Conservation (phyloP, 1,140 invertebrate species). For the Penaeus japonicus region DNA sequence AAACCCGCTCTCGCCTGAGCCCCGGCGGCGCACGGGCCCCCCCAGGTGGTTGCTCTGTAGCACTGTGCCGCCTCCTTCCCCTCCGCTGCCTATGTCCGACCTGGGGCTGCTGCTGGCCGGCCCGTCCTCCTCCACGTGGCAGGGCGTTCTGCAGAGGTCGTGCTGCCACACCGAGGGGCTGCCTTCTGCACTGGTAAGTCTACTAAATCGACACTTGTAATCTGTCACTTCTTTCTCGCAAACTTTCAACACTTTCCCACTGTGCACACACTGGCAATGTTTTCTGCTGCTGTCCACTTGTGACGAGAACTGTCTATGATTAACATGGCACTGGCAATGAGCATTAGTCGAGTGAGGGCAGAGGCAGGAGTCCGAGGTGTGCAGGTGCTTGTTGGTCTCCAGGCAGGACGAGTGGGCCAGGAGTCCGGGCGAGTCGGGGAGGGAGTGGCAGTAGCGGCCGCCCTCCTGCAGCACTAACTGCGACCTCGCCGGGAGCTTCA, state of each 20-base stretch:
- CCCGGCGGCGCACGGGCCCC: constrained; percentile 66
- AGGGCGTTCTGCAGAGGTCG: background rate
- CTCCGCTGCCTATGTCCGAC: constrained; percentile 37
- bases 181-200: background rate
- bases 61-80: background rate
- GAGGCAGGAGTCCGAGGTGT: constrained; percentile 50
- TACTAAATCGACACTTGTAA: constrained; percentile 34
- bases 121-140: background rate
- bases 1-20: constrained; percentile 89
- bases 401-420: constrained; percentile 18
- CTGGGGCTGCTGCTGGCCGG: constrained; percentile 22
- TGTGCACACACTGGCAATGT: constrained; percentile 44
- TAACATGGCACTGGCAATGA: constrained; percentile 37
- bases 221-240: constrained; percentile 26
- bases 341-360: constrained; percentile 31
- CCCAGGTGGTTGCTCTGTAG: constrained; percentile 66
- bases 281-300: constrained; percentile 29
- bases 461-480: constrained; percentile 56
- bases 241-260: constrained; percentile 6
- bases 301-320: constrained; percentile 36
- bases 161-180: constrained; percentile 35
- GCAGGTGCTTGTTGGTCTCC: constrained; percentile 22
- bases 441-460: constrained; percentile 54
- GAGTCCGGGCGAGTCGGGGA: constrained; percentile 27
- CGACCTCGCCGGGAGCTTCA: constrained; percentile 54